Percentiles rank a stretch among this genome's conserved stretches.
phyloP scores from a whole-genome alignment of 2,888 invertebrate genomes.

The Iphiclides podalirius region DNA sequence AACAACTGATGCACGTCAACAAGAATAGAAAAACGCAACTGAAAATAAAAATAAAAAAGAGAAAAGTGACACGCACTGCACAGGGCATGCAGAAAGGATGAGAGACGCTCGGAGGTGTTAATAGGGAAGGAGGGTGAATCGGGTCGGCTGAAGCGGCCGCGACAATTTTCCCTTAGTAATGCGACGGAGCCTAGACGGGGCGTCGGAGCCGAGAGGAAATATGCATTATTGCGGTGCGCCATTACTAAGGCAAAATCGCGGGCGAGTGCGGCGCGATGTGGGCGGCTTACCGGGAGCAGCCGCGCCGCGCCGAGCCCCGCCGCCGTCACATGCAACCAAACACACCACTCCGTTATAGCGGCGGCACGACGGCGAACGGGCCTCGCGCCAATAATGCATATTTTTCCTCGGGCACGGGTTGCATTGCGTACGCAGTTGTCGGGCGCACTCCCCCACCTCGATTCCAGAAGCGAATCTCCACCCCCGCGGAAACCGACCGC shows the following conservation, averaged over 20 bases:
- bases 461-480: not conserved
- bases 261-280: slow-evolving; percentile 38
- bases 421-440: not conserved
- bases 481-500: not conserved
- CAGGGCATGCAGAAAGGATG: slow-evolving; percentile 55
- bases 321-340: slow-evolving; percentile 66
- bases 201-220: slow-evolving; percentile 47
- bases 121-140: slow-evolving; percentile 18
- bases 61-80: slow-evolving; percentile 36
- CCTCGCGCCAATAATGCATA: slow-evolving; percentile 59
- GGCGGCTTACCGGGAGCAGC: slow-evolving; percentile 54
- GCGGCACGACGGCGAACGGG: slow-evolving; percentile 28
- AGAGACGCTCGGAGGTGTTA: slow-evolving; percentile 50
- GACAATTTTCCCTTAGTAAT: slow-evolving; percentile 78
- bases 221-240: slow-evolving; percentile 64
- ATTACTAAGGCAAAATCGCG: slow-evolving; percentile 73
- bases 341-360: slow-evolving; percentile 43
- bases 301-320: slow-evolving; percentile 40
- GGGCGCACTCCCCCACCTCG: not conserved
- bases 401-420: slow-evolving; percentile 45
- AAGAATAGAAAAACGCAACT: slow-evolving; percentile 33
- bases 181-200: slow-evolving; percentile 26
- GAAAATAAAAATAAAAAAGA: slow-evolving; percentile 31
- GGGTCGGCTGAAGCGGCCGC: slow-evolving; percentile 47
- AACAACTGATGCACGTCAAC: slow-evolving; percentile 21